Conservation (phyloP, 2,113 vertebrate genomes). For the Mungos mungo region DNA sequence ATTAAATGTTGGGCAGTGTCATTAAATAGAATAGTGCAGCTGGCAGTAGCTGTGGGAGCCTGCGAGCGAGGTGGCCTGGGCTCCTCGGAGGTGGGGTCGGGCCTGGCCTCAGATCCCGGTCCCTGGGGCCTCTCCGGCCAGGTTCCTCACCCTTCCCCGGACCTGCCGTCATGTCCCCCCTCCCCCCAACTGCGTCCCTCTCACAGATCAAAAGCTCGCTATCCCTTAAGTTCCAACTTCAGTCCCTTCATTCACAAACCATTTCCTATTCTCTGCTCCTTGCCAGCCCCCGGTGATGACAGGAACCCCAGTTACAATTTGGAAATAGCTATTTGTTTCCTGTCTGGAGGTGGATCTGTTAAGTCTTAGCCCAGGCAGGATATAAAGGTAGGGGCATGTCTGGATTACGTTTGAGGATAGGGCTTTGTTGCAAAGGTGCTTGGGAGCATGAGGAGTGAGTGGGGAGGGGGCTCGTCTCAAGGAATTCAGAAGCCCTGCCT, state of each 20-base stretch:
- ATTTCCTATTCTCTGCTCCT: background rate
- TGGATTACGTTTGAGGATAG: background rate
- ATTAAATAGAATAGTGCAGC: background rate
- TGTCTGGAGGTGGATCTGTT: background rate
- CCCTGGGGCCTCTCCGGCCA: background rate
- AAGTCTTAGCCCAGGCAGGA: background rate
- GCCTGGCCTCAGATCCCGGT: background rate
- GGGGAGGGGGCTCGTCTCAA: too few species aligned
- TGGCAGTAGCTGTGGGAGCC: background rate
- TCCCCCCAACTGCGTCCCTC: background rate
- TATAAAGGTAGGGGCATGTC: background rate
- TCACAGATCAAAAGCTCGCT: background rate
- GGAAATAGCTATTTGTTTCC: background rate
- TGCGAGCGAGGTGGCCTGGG: accelerated
- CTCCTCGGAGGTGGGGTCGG: background rate
- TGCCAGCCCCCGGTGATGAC: background rate
- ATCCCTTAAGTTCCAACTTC: background rate
- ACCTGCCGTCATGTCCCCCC: accelerated
- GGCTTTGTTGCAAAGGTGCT: background rate
- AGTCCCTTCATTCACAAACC: background rate
- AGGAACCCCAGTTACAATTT: background rate
- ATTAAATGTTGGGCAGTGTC: conserved; percentile 34
- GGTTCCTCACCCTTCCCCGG: background rate
- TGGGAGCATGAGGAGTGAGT: background rate
- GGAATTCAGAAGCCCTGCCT: background rate